Evolutionary conservation across 1,140 invertebrate genomes (phyloP), one percentile per base, ranked within the genome.

Genomic region (Apis mellifera): DNA sequence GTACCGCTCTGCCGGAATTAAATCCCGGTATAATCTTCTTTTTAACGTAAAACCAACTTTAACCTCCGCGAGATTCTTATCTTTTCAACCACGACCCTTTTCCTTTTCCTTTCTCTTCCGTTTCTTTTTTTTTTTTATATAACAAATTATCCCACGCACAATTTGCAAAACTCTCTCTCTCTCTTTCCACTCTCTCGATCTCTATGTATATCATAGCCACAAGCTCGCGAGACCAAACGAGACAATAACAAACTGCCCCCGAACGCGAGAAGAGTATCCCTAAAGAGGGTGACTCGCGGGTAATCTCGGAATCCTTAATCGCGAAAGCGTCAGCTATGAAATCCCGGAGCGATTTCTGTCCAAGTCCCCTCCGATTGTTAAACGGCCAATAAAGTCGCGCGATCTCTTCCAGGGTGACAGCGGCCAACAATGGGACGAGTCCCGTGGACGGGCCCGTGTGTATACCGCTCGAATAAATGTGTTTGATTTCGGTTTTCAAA

Each of bases 401-500:
- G 78, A 88, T 88, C 84, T 86, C 85, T 89, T 89, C 86, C 78
- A 84, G 84, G 64, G 83, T 88, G 78, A 88, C 82, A 86, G 87
- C 82, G 66, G 13, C 42, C 48, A 62, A 89, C 86, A 89, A 89
- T 89, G 71, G 82, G 78, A 84, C 57, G 86, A 79, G 23, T 85
- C 76, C 83, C 75, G 50, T 52, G 48, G 86, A 73, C 78, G 74
- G 82, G 23, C 55, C 74, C 70, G 82, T 84, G 68, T n/a, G n/a
- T n/a, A n/a, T n/a, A n/a, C 64, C 88, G 68, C 55, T 59, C 64
- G 57, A 89, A 91, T 91, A 92, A 74, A 93, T 92, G 92, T 93
- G 91, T 92, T 93, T 92, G 91, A 93, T 93, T 93, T 92, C 84
- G 92, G 89, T 93, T 93, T 92, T 92, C 88, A 92, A 92, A 92